These are phyloP conservation scores for Melanotus villosus DNA, from an alignment of 2,888 invertebrate genomes.

Conservation along the genomic window DNA sequence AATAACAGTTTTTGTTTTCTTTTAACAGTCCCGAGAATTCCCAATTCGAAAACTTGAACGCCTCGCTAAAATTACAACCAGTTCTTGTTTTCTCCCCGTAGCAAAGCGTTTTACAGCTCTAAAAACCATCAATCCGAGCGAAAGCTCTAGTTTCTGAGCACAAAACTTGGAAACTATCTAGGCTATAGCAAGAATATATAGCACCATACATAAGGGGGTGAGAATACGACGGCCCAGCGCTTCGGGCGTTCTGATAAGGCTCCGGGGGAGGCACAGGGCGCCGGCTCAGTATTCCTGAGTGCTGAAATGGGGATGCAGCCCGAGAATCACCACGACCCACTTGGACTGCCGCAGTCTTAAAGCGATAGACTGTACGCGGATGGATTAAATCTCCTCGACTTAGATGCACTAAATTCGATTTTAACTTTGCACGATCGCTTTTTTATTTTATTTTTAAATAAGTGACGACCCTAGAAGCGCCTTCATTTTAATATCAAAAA, in stretches of 20 bases:
- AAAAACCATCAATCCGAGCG: conserved; percentile 46
- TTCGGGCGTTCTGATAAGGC: conserved; percentile 66
- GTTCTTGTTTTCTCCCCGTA: conserved; percentile 40
- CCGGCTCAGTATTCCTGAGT: conserved; percentile 32
- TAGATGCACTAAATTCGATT: conserved; percentile 59
- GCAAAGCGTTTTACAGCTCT: conserved; percentile 46
- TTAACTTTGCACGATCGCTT: conserved; percentile 29
- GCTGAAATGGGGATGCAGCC: conserved; percentile 17
- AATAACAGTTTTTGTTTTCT: not conserved
- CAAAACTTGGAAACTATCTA: conserved; percentile 48
- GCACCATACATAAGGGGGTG: conserved; percentile 62
- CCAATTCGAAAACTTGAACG: conserved; percentile 24
- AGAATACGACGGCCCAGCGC: conserved; percentile 62
- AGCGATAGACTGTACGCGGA: conserved; percentile 64
- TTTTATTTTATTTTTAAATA: conserved; percentile 2
- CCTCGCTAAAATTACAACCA: conserved; percentile 31
- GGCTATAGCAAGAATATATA: conserved; percentile 61
- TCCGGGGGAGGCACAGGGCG: conserved; percentile 60
- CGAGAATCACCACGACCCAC: conserved; percentile 33
- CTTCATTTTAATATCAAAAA: too few relatives aligned
- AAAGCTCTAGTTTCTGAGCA: conserved; percentile 47
- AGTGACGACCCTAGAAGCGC: not conserved
- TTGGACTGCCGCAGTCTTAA: conserved; percentile 60
- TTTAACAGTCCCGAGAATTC: not conserved
- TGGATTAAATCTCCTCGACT: conserved; percentile 63